Evolutionary conservation across 2,113 vertebrate genomes (phyloP), one percentile per base, ranked within the genome.

Genomic region (Labeo catla): DNA sequence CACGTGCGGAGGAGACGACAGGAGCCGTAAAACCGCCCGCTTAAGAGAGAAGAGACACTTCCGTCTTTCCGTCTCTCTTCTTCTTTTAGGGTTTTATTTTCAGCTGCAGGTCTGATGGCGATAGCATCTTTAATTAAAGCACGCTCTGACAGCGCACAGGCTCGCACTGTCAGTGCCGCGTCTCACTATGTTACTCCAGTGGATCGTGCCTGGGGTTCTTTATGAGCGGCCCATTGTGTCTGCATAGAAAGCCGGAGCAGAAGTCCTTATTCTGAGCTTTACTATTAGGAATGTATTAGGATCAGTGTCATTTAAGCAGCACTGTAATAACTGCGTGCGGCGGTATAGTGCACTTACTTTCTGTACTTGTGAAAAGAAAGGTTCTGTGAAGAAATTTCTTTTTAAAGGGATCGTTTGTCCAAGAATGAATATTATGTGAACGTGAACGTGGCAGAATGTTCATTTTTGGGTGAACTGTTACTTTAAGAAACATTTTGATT

Each of bases 81-180:
- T 63, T 21, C 61, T 49, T 49, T 74, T 57, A 70, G 39, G 12
- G 74, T 68, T 66, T 8, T 70, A 65, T 81, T 54, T 72, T 54
- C 74, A 81, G 74, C 54, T 84, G 81, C 68, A 45, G 36, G 83
- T 61, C 3, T 79, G 77, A n/a, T 1, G 6, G 50, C 28, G 88
- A 82, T 87, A 85, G 39, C 13, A 82, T 89, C 82, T 85, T 89
- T 87, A 84, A 77, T 87, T 84, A 76, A 65, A 63, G 23, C 72
- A 15, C 1, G 34, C 36, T 50, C 61, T 70, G 79, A 82, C 79
- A 86, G 23, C 43, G 6, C 57, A 63, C 70, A 78, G 50, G 15
- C 72, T 43, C 23, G 23, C 78, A 50, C 43, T 85, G 36, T 79
- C 77, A 43, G 19, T 2, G 19, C 59, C 21, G 15, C 23, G 19